Evolutionary conservation across 2,888 invertebrate genomes (phyloP).

Genomic region (Eupithecia pulchellata): DNA sequence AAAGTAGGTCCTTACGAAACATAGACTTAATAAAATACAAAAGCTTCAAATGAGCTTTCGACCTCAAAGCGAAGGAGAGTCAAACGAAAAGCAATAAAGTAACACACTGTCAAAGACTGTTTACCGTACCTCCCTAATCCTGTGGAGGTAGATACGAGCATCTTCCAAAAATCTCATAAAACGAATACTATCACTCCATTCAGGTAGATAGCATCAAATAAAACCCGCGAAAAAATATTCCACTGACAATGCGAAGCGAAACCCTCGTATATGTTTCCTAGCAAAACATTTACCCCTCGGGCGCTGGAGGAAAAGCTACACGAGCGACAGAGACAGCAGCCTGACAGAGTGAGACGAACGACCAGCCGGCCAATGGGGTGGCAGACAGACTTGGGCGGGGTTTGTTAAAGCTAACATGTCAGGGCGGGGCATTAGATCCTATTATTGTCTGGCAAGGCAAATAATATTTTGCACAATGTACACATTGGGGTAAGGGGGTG

Average conservation of each 20-base stretch:
- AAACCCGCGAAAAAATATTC: conserved; percentile 81
- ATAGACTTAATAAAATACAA: conserved; percentile 19
- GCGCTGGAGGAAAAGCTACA: conserved; percentile 82
- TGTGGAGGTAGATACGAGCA: background rate
- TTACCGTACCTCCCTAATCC: conserved; percentile 72
- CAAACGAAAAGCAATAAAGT: conserved; percentile 58
- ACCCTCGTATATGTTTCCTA: conserved; percentile 85
- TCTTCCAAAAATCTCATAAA: conserved; percentile 75
- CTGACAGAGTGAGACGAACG: conserved; percentile 55
- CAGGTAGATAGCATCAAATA: conserved; percentile 81
- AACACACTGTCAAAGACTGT: conserved; percentile 61
- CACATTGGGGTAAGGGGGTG: conserved; percentile 84
- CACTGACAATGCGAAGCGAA: conserved; percentile 80
- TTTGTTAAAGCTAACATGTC: conserved; percentile 83
- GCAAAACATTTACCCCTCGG: conserved; percentile 85
- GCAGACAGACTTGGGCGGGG: conserved; percentile 67
- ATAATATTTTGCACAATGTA: conserved; percentile 91
- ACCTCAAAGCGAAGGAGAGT: conserved; percentile 42
- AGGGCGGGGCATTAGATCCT: conserved; percentile 84
- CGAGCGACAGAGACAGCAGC: conserved; percentile 59
- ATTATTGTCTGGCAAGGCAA: conserved; percentile 88
- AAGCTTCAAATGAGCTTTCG: conserved; percentile 39
- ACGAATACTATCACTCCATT: conserved; percentile 81
- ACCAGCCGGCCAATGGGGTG: conserved; percentile 65
- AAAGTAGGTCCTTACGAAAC: conserved; percentile 6